A percentile compares a stretch with the other conserved stretches of the same genome.
Conservation (phyloP, 2,888 invertebrate genomes). For the Pachliopta kotzebuea region DNA sequence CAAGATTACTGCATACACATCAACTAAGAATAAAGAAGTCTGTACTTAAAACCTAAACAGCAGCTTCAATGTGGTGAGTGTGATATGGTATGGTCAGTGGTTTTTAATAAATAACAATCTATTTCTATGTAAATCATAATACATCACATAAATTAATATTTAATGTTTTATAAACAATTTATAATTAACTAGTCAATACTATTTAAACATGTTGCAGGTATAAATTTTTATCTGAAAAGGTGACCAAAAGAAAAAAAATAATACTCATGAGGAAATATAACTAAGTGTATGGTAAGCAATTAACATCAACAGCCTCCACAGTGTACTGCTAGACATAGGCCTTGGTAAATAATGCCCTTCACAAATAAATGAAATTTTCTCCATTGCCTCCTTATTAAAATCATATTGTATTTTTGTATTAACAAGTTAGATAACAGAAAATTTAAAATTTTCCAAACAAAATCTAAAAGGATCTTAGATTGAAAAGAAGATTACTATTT, state of each 20-base stretch:
- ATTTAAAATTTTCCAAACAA: neutral
- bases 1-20: constrained; percentile 34
- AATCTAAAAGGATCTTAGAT: neutral
- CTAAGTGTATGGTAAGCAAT: neutral
- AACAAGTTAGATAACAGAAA: too few relatives aligned
- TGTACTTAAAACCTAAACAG: constrained; percentile 32
- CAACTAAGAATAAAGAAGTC: constrained; percentile 27
- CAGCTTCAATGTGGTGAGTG: constrained; percentile 42
- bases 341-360: too few relatives aligned
- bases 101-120: constrained; percentile 11
- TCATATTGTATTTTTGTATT: too few relatives aligned
- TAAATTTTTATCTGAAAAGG: constrained; percentile 15
- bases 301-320: too few relatives aligned
- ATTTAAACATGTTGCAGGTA: constrained; percentile 22
- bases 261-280: neutral
- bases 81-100: constrained; percentile 38
- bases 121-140: neutral
- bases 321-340: too few relatives aligned
- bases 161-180: neutral
- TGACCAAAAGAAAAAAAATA: constrained; percentile 1
- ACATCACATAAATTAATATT: neutral
- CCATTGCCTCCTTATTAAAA: too few relatives aligned
- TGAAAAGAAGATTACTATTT: too few relatives aligned
- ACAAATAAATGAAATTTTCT: too few relatives aligned
- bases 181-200: neutral